Conservation (phyloP, 2,797 vertebrate species). For the Protonibea diacanthus region DNA sequence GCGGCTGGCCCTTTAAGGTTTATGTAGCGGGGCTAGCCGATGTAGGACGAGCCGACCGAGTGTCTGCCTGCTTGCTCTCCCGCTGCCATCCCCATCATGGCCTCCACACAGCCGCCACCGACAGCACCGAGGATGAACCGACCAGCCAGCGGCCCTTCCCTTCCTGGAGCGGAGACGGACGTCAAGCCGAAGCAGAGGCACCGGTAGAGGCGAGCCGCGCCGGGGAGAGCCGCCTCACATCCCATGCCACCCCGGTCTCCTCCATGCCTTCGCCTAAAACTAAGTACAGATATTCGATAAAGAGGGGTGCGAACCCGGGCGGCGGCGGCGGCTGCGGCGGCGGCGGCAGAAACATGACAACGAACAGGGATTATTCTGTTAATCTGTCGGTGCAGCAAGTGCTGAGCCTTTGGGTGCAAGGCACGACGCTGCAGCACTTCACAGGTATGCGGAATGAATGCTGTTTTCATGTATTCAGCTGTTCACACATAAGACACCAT, state of each 20-base stretch:
- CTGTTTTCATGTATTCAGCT: slow-evolving; percentile 8
- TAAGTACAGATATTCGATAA: slow-evolving; percentile 77
- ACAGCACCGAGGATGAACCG: slow-evolving; percentile 69
- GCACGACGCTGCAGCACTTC: slow-evolving; percentile 93
- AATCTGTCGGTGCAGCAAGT: slow-evolving; percentile 98
- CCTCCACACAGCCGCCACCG: slow-evolving; percentile 75
- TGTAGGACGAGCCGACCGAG: slow-evolving; percentile 74
- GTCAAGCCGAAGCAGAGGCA: slow-evolving; percentile 81
- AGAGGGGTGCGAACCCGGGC: slow-evolving; percentile 81
- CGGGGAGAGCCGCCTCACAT: slow-evolving; percentile 73
- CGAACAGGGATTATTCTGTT: slow-evolving; percentile 91
- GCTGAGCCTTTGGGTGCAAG: slow-evolving; percentile 96
- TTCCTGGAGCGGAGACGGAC: slow-evolving; percentile 79
- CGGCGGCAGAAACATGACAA: slow-evolving; percentile 79
- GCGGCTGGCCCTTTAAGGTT: slow-evolving; percentile 84
- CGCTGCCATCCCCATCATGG: slow-evolving; percentile 83
- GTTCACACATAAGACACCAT: slow-evolving; percentile 11
- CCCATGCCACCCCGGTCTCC: slow-evolving; percentile 76
- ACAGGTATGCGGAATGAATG: slow-evolving; percentile 88
- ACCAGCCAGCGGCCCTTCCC: slow-evolving; percentile 73
- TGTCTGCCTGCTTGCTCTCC: slow-evolving; percentile 46
- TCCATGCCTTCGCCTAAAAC: slow-evolving; percentile 83
- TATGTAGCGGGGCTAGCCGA: slow-evolving; percentile 64
- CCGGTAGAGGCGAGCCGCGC: slow-evolving; percentile 80
- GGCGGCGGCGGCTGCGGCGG: no score